Evolutionary conservation across 2,888 invertebrate genomes (phyloP).

Genomic region (Nesidiocoris tenuis): DNA sequence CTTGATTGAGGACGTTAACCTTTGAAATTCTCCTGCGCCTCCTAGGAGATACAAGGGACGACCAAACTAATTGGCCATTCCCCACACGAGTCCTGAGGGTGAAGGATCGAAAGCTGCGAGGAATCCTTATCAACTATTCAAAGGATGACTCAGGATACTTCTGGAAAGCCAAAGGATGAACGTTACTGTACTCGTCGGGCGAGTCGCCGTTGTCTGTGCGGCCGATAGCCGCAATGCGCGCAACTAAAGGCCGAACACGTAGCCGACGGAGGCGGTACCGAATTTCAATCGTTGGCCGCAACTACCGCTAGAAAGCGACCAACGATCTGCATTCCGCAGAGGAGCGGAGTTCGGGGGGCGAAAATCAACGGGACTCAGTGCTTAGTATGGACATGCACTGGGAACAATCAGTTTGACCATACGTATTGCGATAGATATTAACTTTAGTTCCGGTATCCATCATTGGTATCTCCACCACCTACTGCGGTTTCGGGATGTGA

Average conservation of each 20-base stretch:
- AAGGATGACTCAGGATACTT: background rate
- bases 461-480: no score
- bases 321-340: background rate
- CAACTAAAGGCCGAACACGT: background rate
- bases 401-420: no score
- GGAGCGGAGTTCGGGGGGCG: background rate
- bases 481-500: no score
- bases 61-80: background rate
- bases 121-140: background rate
- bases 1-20: constrained; percentile 35
- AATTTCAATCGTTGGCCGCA: background rate
- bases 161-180: background rate
- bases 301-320: background rate
- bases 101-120: background rate
- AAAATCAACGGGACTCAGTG: background rate
- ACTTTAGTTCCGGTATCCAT: no score
- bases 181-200: background rate
- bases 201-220: background rate
- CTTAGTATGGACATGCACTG: background rate
- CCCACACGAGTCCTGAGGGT: background rate
- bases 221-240: background rate
- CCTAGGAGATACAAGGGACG: background rate
- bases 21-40: background rate
- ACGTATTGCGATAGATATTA: no score
- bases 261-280: background rate